Base-by-base conservation (phyloP, 2,797 vertebrate species). In the Cuculus canorus region DNA sequence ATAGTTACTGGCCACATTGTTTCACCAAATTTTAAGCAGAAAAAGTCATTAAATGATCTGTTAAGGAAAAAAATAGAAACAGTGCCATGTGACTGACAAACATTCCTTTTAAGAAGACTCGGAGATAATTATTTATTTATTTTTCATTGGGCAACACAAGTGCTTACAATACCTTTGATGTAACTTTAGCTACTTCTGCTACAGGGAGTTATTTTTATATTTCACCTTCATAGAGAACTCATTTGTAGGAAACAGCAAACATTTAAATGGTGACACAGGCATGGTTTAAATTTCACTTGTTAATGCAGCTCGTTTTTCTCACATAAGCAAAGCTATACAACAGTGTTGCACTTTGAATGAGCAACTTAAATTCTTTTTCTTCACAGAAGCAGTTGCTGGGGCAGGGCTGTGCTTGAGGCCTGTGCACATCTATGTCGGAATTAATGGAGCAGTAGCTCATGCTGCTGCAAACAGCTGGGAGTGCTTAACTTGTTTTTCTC, bases 401-500 rank as follows among this genome's bases (percentile, higher is more conserved):
- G 65, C 56, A 92, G 64, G 72, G 57, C 47, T 87, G n/a, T 82
- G 88, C 90, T 92, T 60, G 75, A 92, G 91, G 90, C 84, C 86
- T 92, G 35, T 82, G 54, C 64, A 82, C 45, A 66, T 64, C 88
- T 80, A 93, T 78, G 80, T 11, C 72, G 82, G 93, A 96, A 95
- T 92, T 96, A 96, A 96, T 75, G 90, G 88, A 95, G 82, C 69
- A 90, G 90, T 59, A 93, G 68, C 41, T 95, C 71, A 56, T 77
- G 69, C 71, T 85, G 93, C 69, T 95, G 71, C 10, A 11, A 97
- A 91, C 86, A 92, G 88, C 88, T 92, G 83, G 52, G 53, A 59
- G 50, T 92, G 66, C 86, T 97, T 96, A 93, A 71, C 88, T 90
- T 77, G 12, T 86, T 96, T 94, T 94, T 37, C 85, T 95, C 83